phyloP scores from a whole-genome alignment of 2,888 invertebrate species.

The Acleris literana region DNA sequence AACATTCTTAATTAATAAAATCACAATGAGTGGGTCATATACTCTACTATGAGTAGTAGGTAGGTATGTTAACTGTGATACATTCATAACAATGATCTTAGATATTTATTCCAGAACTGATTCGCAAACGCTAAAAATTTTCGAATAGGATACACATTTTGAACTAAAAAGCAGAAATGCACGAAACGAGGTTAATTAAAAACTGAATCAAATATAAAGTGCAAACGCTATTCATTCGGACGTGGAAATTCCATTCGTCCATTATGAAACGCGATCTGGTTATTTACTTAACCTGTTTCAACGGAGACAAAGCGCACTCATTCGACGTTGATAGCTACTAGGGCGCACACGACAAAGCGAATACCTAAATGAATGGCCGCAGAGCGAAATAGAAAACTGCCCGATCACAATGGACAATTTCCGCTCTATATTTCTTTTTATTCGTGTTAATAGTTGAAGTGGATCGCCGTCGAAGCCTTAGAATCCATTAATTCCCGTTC shows the following conservation, averaged over 20 bases:
- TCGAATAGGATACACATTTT: conserved; percentile 10
- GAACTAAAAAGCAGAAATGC: conserved; percentile 40
- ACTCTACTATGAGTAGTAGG: too few species aligned
- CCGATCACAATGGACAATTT: conserved; percentile 50
- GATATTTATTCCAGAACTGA: too few species aligned
- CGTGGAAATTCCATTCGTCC: conserved; percentile 60
- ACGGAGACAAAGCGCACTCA: conserved; percentile 59
- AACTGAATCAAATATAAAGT: conserved; percentile 61
- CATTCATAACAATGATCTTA: too few species aligned
- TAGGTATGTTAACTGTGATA: too few species aligned
- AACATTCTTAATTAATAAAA: too few species aligned
- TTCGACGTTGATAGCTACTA: conserved; percentile 55
- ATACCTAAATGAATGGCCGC: conserved; percentile 58
- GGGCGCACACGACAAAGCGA: conserved; percentile 58
- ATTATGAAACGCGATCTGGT: conserved; percentile 64
- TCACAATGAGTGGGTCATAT: too few species aligned
- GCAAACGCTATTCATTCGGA: conserved; percentile 62
- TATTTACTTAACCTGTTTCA: conserved; percentile 78
- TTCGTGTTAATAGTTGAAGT: conserved; percentile 27
- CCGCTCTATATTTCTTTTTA: conserved; percentile 45
- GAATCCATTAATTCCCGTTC: conserved; percentile 7
- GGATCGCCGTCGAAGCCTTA: conserved; percentile 11
- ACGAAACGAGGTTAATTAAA: conserved; percentile 65
- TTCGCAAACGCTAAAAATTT: too few species aligned
- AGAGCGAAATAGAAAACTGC: conserved; percentile 56